These are phyloP conservation scores for Melangyna quadrimaculata DNA, from an alignment of 2,888 invertebrate genomes.

Conservation along the genomic window DNA sequence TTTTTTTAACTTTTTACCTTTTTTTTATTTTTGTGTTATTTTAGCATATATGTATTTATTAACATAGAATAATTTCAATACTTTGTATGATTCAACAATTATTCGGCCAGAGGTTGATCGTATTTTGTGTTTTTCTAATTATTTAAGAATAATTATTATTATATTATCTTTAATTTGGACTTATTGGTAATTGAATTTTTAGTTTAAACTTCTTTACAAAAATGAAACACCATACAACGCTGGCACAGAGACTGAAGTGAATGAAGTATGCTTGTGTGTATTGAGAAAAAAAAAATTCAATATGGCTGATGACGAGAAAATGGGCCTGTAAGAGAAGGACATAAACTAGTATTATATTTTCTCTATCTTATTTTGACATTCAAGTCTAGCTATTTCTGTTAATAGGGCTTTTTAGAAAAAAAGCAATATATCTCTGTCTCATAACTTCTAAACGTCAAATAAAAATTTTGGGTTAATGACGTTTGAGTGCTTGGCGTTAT, in stretches of 20 bases:
- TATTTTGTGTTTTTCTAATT: neutral
- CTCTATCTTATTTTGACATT: too few relatives aligned
- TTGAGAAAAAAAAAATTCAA: neutral
- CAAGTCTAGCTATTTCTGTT: too few relatives aligned
- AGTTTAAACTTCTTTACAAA: neutral
- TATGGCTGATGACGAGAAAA: neutral
- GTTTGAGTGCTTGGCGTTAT: too few relatives aligned
- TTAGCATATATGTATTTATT: neutral
- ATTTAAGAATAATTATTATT: neutral
- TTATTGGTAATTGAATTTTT: neutral
- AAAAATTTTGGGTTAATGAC: too few relatives aligned
- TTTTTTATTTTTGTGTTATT: neutral
- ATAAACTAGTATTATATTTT: too few relatives aligned
- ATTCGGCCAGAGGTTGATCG: neutral
- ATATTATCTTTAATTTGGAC: neutral
- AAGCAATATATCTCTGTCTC: too few relatives aligned
- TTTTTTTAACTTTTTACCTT: neutral
- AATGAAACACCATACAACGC: neutral
- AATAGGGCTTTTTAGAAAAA: too few relatives aligned
- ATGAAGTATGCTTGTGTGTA: neutral
- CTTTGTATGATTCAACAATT: neutral
- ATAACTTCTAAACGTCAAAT: too few relatives aligned
- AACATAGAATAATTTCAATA: neutral
- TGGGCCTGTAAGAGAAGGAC: neutral
- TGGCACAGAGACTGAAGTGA: constrained; percentile 19